Conservation (phyloP, 2,888 invertebrate species). For the Pollenia labialis region DNA sequence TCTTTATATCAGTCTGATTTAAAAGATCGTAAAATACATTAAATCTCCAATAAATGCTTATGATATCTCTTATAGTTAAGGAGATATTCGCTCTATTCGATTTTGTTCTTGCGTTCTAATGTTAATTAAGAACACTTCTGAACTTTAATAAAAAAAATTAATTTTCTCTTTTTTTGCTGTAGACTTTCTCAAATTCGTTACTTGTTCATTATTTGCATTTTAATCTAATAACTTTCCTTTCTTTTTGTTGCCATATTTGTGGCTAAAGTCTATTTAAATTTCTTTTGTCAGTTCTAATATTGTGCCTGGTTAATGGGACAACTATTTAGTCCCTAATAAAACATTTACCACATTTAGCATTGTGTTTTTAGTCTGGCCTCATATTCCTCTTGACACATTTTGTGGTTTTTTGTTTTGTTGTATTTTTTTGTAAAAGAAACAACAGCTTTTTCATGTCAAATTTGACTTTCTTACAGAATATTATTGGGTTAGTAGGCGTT, state of each 20-base stretch:
- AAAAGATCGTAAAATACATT: no score
- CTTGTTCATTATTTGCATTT: background rate
- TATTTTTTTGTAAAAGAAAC: constrained; percentile 1
- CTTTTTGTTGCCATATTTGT: background rate
- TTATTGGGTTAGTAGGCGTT: constrained; percentile 48
- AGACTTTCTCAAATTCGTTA: no score
- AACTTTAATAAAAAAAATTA: no score
- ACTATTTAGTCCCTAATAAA: constrained; percentile 48
- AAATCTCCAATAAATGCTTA: no score
- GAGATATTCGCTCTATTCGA: no score
- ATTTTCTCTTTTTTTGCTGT: no score
- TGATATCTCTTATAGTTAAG: no score
- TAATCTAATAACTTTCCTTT: constrained; percentile 8
- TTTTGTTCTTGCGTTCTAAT: no score
- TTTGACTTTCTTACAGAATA: constrained; percentile 33
- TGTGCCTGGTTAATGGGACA: background rate
- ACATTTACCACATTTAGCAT: constrained; percentile 41
- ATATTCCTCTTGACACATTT: constrained; percentile 31
- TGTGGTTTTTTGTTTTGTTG: constrained; percentile 33
- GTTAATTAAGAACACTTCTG: no score
- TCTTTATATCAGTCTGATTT: no score
- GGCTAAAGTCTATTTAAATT: constrained; percentile 19
- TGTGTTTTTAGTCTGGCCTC: constrained; percentile 16
- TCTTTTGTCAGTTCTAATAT: background rate
- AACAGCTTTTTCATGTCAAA: constrained; percentile 24